These are phyloP conservation scores for Apeltes quadracus DNA, from an alignment of 2,113 vertebrate species.

Conservation along the genomic window DNA sequence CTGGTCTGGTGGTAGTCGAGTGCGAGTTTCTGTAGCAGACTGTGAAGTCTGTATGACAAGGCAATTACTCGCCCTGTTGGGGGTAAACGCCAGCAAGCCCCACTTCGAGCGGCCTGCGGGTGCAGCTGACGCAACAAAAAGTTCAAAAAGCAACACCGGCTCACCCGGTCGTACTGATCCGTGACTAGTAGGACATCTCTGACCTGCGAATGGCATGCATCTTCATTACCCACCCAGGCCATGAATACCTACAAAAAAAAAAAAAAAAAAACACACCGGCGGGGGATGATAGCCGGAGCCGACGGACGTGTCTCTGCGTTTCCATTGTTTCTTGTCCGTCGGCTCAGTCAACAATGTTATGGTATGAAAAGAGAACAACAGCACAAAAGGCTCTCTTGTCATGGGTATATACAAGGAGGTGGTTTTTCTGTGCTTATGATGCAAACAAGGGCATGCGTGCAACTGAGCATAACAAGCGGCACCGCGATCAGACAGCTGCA, in stretches of 20 bases:
- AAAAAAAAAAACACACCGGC: background rate
- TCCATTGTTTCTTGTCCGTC: slow-evolving; percentile 18
- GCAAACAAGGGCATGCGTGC: slow-evolving; percentile 56
- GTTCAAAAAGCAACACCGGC: background rate
- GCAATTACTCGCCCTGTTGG: slow-evolving; percentile 30
- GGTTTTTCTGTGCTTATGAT: slow-evolving; percentile 53
- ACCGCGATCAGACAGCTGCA: slow-evolving; percentile 47
- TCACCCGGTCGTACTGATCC: slow-evolving; percentile 24
- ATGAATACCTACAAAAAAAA: slow-evolving; percentile 23
- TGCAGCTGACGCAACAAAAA: slow-evolving; percentile 34
- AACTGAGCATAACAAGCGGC: slow-evolving; percentile 52
- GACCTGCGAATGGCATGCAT: background rate
- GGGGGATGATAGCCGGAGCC: slow-evolving; percentile 36
- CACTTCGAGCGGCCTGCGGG: slow-evolving; percentile 16
- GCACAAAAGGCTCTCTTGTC: slow-evolving; percentile 57
- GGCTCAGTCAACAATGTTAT: slow-evolving; percentile 51
- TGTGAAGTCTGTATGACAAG: slow-evolving; percentile 57
- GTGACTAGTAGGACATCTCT: slow-evolving; percentile 27
- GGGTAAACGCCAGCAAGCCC: slow-evolving; percentile 14
- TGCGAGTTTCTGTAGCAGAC: slow-evolving; percentile 46
- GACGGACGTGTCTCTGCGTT: slow-evolving; percentile 25
- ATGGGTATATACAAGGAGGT: slow-evolving; percentile 44
- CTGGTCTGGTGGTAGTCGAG: slow-evolving; percentile 26
- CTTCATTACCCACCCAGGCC: slow-evolving; percentile 18
- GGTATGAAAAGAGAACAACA: slow-evolving; percentile 43